A percentile compares a stretch with the other conserved stretches of the same genome.
phyloP scores from a whole-genome alignment of 1,140 invertebrate genomes.

The Brachionus rotundiformis region DNA sequence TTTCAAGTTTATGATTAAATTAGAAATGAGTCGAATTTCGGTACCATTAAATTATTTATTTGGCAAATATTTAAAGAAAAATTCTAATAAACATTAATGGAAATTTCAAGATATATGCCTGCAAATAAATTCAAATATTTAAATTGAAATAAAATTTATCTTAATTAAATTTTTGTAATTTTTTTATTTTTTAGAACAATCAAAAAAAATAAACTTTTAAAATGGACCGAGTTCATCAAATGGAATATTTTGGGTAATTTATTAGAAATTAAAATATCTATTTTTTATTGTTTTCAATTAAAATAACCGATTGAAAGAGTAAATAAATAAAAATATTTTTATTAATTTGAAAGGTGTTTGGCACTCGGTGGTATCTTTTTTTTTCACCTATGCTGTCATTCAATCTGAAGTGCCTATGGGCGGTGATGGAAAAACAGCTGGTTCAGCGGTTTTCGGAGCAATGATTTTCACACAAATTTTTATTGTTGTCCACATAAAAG shows the following conservation, averaged over 20 bases:
- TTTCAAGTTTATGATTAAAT: no score
- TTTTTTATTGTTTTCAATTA: not conserved
- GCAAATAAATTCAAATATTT: no score
- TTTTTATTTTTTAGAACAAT: constrained; percentile 11
- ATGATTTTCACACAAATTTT: constrained; percentile 30
- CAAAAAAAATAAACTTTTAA: constrained; percentile 17
- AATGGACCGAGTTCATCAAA: constrained; percentile 23
- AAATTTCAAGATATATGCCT: no score
- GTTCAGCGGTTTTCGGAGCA: constrained; percentile 11
- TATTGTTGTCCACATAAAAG: constrained; percentile 41
- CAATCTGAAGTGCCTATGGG: not conserved
- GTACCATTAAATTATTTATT: no score
- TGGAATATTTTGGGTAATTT: constrained; percentile 30
- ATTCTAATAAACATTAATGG: no score
- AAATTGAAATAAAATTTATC: no score
- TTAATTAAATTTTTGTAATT: not conserved
- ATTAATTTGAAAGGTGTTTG: not conserved
- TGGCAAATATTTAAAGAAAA: no score
- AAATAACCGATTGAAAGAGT: not conserved
- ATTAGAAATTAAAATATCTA: not conserved
- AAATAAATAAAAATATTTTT: not conserved
- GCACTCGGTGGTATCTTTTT: constrained; percentile 34
- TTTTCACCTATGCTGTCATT: not conserved
- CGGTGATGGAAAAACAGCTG: constrained; percentile 27
- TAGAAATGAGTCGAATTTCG: no score